Evolutionary conservation across 2,113 vertebrate species (phyloP).

Genomic region (Picathartes gymnocephalus): DNA sequence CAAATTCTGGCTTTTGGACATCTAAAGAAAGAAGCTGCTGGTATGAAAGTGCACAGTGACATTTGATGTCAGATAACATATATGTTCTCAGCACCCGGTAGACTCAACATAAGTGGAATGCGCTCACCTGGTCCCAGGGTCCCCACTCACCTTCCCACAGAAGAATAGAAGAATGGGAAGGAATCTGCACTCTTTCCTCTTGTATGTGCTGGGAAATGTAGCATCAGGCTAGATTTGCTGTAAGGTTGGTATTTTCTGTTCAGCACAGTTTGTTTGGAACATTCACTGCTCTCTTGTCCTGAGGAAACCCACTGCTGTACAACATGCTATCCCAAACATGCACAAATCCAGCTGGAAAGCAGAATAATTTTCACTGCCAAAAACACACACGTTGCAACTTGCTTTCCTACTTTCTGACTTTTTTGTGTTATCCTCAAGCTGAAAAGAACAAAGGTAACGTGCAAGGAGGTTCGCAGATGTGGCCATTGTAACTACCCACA

Average conservation of each 20-base stretch:
- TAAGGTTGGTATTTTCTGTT: background rate
- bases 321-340: background rate
- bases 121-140: background rate
- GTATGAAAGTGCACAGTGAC: background rate
- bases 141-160: background rate
- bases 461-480: background rate
- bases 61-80: background rate
- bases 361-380: background rate
- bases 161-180: background rate
- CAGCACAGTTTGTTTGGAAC: background rate
- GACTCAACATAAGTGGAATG: background rate
- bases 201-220: background rate
- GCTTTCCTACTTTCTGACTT: background rate
- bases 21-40: background rate
- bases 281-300: background rate
- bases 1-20: background rate
- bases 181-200: background rate
- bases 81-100: background rate
- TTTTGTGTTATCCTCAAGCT: rapidly evolving
- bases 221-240: background rate
- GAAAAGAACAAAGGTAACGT: background rate
- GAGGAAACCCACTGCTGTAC: background rate
- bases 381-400: background rate
- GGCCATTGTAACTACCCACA: background rate
- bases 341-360: background rate